Evolutionary conservation across 2,797 vertebrate genomes (phyloP).

Genomic region (Pseudopleuronectes americanus): DNA sequence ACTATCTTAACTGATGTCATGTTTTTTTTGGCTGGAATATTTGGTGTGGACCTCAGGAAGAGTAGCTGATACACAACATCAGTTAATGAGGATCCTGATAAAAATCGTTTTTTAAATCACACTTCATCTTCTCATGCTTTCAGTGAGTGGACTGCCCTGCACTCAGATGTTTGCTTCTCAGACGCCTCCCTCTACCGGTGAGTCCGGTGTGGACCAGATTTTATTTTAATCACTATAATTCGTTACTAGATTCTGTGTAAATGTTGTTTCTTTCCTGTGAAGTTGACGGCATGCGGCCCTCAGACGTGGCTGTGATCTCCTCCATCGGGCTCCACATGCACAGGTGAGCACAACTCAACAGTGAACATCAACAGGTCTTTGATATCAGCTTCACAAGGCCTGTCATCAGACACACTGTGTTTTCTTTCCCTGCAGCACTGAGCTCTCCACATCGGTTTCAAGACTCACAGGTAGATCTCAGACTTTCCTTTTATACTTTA

Average conservation of each 20-base stretch:
- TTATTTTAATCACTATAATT: too few relatives aligned
- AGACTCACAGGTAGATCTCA: conserved; percentile 67
- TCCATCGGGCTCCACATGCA: conserved; percentile 55
- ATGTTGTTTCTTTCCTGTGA: neutral
- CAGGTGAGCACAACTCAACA: conserved; percentile 54
- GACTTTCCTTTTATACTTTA: neutral
- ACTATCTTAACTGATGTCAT: too few relatives aligned
- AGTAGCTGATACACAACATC: too few relatives aligned
- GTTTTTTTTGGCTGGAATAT: too few relatives aligned
- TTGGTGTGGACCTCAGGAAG: too few relatives aligned
- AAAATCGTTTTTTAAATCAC: too few relatives aligned
- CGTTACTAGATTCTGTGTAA: neutral
- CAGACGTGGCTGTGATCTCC: conserved; percentile 68
- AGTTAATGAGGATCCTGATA: too few relatives aligned
- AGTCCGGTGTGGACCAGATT: neutral
- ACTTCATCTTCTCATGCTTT: neutral
- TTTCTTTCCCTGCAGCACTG: conserved; percentile 50
- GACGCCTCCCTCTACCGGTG: conserved; percentile 67
- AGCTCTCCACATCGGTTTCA: conserved; percentile 60
- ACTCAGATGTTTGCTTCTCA: conserved; percentile 51
- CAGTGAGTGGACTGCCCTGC: conserved; percentile 58
- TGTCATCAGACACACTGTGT: neutral
- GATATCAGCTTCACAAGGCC: neutral
- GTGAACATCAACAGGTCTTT: neutral
- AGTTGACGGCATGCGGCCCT: conserved; percentile 70